phyloP scores from a whole-genome alignment of 2,797 vertebrate species.

The Rhincodon typus region DNA sequence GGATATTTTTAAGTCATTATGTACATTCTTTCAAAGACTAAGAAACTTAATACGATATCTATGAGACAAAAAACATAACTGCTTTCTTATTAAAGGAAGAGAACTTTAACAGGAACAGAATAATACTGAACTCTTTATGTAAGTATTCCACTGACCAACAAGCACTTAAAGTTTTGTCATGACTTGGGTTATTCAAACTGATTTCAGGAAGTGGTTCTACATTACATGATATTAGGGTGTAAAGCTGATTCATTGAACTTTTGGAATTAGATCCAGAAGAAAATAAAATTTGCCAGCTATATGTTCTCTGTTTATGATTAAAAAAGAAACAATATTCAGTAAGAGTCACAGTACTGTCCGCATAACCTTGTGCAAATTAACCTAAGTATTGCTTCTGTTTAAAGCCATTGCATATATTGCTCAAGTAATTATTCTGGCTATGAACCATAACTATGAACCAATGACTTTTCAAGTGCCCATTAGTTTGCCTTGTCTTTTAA shows the following conservation, averaged over 20 bases:
- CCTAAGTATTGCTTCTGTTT: not conserved
- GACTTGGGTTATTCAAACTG: not conserved
- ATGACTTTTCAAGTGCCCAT: not conserved
- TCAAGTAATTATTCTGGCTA: not conserved
- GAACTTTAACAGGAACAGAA: not conserved
- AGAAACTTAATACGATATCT: no score
- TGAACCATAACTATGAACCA: not conserved
- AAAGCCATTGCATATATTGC: not conserved
- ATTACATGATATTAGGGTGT: not conserved
- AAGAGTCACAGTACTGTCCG: not conserved
- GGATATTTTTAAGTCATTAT: not conserved
- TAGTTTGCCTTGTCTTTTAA: not conserved
- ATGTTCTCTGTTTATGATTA: not conserved
- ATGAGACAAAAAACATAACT: no score
- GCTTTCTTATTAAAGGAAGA: not conserved
- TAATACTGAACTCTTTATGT: not conserved
- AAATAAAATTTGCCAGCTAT: not conserved
- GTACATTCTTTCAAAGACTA: not conserved
- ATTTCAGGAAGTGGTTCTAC: not conserved
- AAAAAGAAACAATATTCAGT: not conserved
- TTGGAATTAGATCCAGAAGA: not conserved
- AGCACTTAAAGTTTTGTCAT: not conserved
- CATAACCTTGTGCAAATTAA: not conserved
- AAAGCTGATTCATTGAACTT: not conserved
- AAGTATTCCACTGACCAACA: not conserved